phyloP scores from a whole-genome alignment of 2,113 vertebrate genomes.

The Eubucco bourcierii region DNA sequence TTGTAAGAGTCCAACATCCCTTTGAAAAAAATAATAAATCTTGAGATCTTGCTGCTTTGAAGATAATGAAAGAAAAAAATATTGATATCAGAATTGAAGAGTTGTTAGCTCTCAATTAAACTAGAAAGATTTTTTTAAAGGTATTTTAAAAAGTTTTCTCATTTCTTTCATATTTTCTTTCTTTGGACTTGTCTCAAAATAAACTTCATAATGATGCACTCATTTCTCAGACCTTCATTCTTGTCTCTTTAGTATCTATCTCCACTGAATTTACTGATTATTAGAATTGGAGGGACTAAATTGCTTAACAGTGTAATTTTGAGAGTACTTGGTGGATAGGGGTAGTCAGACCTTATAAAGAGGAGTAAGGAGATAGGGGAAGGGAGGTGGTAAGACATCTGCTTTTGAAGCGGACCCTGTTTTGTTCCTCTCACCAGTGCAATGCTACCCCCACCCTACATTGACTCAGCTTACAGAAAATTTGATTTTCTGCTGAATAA shows the following conservation, averaged over 20 bases:
- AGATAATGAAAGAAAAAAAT: neutral
- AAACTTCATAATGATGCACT: neutral
- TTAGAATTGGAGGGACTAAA: neutral
- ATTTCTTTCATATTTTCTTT: neutral
- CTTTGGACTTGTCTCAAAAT: neutral
- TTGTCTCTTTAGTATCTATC: neutral
- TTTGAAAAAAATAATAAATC: neutral
- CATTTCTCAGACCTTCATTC: neutral
- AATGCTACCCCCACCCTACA: neutral
- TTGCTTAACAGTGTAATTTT: neutral
- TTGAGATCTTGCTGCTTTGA: neutral
- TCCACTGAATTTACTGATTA: neutral
- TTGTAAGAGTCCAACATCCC: neutral
- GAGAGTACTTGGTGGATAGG: neutral
- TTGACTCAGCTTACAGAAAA: neutral
- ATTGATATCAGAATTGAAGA: neutral
- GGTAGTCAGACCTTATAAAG: neutral
- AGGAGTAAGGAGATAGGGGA: neutral
- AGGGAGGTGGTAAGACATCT: neutral
- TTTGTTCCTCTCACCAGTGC: neutral
- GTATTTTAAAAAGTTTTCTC: neutral
- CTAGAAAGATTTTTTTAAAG: neutral
- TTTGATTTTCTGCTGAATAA: constrained; percentile 51
- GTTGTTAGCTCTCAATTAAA: neutral
- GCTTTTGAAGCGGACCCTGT: neutral